Evolutionary conservation across 2,888 invertebrate genomes (phyloP).

Genomic region (Hoplodrina ambigua): DNA sequence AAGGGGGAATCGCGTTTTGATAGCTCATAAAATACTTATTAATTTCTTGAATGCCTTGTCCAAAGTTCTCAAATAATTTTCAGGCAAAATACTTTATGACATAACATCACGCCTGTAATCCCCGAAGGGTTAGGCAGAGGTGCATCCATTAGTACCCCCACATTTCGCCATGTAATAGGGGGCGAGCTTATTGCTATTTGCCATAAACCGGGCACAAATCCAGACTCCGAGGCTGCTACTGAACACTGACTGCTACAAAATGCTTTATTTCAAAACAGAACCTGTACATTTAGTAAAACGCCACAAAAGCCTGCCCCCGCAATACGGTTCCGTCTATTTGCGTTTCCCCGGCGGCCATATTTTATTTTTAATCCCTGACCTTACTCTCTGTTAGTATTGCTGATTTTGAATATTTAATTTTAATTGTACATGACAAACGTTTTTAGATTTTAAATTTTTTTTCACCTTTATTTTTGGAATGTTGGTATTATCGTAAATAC

Average conservation of each 20-base stretch:
- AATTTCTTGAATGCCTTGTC: no score
- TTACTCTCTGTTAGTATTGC: constrained; percentile 28
- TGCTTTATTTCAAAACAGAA: neutral
- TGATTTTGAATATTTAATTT: constrained; percentile 46
- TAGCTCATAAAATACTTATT: no score
- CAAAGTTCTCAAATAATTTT: no score
- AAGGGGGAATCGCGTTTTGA: no score
- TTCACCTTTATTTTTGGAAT: neutral
- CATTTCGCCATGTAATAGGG: no score
- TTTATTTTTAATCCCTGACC: constrained; percentile 54
- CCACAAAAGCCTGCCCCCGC: neutral
- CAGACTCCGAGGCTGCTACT: no score
- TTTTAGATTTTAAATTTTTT: constrained; percentile 9
- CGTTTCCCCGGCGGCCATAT: constrained; percentile 25
- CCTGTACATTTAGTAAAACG: neutral
- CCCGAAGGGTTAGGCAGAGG: no score
- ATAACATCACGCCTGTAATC: no score
- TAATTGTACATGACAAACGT: neutral
- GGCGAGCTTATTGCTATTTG: no score
- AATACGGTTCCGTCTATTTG: constrained; percentile 38
- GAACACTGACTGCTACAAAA: no score
- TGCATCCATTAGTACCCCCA: no score
- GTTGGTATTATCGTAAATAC: neutral
- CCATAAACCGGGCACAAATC: no score
- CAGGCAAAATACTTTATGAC: neutral